phyloP scores from a whole-genome alignment of 1,140 invertebrate genomes.

The Platorchestia sp. region DNA sequence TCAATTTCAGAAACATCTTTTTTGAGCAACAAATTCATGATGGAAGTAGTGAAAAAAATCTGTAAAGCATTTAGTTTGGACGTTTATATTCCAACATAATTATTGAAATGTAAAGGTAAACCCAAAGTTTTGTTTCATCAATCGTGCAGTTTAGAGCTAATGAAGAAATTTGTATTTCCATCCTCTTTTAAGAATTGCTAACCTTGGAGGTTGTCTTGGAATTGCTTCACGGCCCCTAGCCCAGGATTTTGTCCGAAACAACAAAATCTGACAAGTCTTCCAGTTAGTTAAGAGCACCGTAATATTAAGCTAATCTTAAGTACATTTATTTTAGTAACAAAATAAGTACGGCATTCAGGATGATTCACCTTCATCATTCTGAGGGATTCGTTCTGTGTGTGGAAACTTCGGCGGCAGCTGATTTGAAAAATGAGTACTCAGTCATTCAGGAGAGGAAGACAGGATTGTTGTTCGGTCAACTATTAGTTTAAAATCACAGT shows the following conservation, averaged over 20 bases:
- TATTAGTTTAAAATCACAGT: neutral
- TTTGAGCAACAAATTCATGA: no score
- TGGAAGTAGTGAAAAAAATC: no score
- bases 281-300: slow-evolving; percentile 13
- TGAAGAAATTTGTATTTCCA: neutral
- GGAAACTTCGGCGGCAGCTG: neutral
- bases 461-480: neutral
- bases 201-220: neutral
- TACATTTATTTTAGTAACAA: neutral
- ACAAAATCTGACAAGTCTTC: slow-evolving; percentile 49
- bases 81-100: no score
- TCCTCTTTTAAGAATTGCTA: no score
- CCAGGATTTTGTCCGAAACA: slow-evolving; percentile 28
- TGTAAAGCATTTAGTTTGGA: no score
- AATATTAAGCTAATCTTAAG: slow-evolving; percentile 8
- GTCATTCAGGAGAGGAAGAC: neutral
- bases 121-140: neutral
- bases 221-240: neutral
- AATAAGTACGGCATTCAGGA: neutral
- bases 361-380: neutral
- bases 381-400: neutral
- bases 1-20: no score
- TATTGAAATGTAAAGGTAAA: neutral
- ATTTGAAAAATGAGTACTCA: neutral
- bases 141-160: neutral